Conservation (phyloP, 2,888 invertebrate genomes). For the Macaria notata region DNA sequence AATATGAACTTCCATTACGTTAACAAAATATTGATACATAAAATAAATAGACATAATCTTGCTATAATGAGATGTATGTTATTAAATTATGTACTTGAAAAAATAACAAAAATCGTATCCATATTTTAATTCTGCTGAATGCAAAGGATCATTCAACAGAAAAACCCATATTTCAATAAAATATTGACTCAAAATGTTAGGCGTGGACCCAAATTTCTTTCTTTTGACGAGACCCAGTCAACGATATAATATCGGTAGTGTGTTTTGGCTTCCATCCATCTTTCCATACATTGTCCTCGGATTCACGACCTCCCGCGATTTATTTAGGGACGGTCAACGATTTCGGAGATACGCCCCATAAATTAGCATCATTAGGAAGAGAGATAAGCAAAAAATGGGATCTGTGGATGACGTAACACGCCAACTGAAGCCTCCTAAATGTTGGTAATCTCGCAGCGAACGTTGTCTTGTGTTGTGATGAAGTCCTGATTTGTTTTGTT, state of each 20-base stretch:
- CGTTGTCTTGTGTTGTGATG: constrained; percentile 17
- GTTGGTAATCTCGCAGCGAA: constrained; percentile 24
- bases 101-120: no score
- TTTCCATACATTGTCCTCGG: constrained; percentile 21
- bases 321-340: constrained; percentile 27
- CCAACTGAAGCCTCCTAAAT: constrained; percentile 25
- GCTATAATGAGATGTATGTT: no score
- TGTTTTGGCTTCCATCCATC: constrained; percentile 32
- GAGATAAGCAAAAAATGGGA: constrained; percentile 37
- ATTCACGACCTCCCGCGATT: constrained; percentile 21
- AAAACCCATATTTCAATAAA: background rate
- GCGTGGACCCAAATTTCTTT: constrained; percentile 17
- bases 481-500: constrained; percentile 17
- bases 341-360: constrained; percentile 34
- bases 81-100: no score
- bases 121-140: no score
- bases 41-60: no score
- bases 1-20: no score
- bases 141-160: no score
- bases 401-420: constrained; percentile 33
- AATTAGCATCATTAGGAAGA: constrained; percentile 37
- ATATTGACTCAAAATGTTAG: constrained; percentile 6
- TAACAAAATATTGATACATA: no score
- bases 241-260: constrained; percentile 20
- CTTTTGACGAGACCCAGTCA: constrained; percentile 23